A percentile compares a stretch with the other conserved stretches of the same genome.
These are phyloP conservation scores for Antennarius maculatus DNA, from an alignment of 2,797 vertebrate genomes.

Conservation along the genomic window DNA sequence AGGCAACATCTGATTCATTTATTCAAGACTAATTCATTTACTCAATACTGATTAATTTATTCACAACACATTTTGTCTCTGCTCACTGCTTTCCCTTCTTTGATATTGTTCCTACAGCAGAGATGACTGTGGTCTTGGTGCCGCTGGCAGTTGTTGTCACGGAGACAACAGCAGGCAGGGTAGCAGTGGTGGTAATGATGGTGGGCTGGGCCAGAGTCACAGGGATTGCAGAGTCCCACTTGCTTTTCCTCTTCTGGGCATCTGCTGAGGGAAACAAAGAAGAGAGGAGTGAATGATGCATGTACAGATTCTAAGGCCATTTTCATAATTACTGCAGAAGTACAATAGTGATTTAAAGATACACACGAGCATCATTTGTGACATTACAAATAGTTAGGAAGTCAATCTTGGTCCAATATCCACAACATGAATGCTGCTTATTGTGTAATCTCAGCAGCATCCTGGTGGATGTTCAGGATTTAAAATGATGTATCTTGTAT, in stretches of 20 bases:
- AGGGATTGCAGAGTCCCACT: conserved; percentile 97
- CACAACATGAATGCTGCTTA: too few relatives aligned
- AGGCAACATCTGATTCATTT: conserved; percentile 65
- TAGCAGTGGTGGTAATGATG: conserved; percentile 92
- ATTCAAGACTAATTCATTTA: conserved; percentile 71
- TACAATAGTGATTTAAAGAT: too few relatives aligned
- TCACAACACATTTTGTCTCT: conserved; percentile 26
- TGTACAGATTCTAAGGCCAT: too few relatives aligned
- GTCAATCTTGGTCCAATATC: too few relatives aligned
- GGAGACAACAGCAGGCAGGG: conserved; percentile 92
- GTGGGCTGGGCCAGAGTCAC: conserved; percentile 93
- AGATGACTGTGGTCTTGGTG: conserved; percentile 98
- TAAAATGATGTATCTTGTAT: too few relatives aligned
- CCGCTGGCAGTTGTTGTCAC: conserved; percentile 97
- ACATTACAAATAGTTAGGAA: too few relatives aligned
- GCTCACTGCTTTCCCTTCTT: conserved; percentile 97
- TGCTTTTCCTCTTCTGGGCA: conserved; percentile 98
- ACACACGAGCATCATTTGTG: too few relatives aligned
- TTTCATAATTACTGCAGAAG: too few relatives aligned
- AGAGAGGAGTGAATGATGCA: background rate
- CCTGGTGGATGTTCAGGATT: too few relatives aligned
- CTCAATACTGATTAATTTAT: conserved; percentile 71
- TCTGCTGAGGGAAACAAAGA: conserved; percentile 75
- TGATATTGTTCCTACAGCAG: conserved; percentile 95
- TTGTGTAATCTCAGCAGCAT: too few relatives aligned